These are phyloP conservation scores for Bombus fervidus DNA, from an alignment of 1,140 invertebrate genomes.

Conservation along the genomic window DNA sequence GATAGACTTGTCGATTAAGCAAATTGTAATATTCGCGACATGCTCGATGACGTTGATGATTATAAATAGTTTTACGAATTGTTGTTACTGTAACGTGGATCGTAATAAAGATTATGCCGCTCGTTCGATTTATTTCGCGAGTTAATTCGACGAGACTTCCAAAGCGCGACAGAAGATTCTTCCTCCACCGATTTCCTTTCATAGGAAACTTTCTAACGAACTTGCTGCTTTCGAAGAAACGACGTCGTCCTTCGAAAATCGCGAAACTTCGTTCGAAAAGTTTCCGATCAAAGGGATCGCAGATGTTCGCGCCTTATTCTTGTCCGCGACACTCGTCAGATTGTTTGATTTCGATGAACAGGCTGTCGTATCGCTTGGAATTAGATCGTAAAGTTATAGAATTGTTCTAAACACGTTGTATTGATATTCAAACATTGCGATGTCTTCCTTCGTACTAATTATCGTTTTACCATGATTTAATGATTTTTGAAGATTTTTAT, in stretches of 20 bases:
- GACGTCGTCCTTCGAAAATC: slow-evolving; percentile 31
- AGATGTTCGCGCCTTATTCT: slow-evolving; percentile 8
- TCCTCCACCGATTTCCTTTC: background rate
- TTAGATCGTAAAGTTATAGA: background rate
- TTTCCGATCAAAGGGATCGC: slow-evolving; percentile 23
- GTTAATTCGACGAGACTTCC: background rate
- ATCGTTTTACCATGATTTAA: background rate
- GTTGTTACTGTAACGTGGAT: slow-evolving; percentile 1
- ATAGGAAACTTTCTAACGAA: slow-evolving; percentile 54
- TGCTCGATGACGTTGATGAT: background rate
- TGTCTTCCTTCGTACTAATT: background rate
- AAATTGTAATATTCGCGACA: background rate
- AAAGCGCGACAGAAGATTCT: background rate
- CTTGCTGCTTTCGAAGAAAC: slow-evolving; percentile 14
- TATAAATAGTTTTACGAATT: background rate
- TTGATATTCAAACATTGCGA: background rate
- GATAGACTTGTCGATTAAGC: background rate
- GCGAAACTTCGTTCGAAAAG: slow-evolving; percentile 12
- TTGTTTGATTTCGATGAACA: background rate
- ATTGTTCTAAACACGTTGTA: background rate
- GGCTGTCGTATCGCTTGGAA: too few relatives aligned
- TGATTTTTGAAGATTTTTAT: background rate
- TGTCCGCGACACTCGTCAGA: background rate
- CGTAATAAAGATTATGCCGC: slow-evolving; percentile 9
- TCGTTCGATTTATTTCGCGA: slow-evolving; percentile 23